Evolutionary conservation across 1,140 invertebrate species (phyloP).

Genomic region (Meloidogyne chitwoodi): DNA sequence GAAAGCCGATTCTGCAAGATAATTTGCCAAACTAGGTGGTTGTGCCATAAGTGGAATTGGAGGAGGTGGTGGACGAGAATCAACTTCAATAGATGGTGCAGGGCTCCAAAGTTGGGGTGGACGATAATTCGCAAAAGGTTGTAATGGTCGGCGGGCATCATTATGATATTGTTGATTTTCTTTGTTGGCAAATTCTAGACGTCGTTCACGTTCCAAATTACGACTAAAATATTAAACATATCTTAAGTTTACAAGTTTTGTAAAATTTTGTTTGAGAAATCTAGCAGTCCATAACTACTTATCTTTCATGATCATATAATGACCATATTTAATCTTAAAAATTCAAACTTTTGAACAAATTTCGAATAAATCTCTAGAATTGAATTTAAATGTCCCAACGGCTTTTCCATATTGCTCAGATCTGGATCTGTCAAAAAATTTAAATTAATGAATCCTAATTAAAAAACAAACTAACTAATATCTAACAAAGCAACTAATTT

Average conservation of each 20-base stretch:
- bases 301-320: no score
- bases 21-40: background rate
- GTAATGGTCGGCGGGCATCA: background rate
- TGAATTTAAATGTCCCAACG: background rate
- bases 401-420: background rate
- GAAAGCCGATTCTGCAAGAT: background rate
- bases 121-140: background rate
- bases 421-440: background rate
- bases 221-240: background rate
- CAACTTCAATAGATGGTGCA: background rate
- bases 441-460: background rate
- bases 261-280: no score
- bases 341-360: conserved; percentile 7
- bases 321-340: no score
- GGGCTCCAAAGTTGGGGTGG: background rate
- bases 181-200: background rate
- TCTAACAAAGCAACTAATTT: background rate
- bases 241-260: no score
- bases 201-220: background rate
- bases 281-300: no score
- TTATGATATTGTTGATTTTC: background rate
- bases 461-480: background rate
- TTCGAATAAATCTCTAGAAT: conserved; percentile 6
- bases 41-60: background rate
- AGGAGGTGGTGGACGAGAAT: background rate